These are phyloP conservation scores for Catharus ustulatus DNA, from an alignment of 2,797 vertebrate genomes.

Conservation along the genomic window DNA sequence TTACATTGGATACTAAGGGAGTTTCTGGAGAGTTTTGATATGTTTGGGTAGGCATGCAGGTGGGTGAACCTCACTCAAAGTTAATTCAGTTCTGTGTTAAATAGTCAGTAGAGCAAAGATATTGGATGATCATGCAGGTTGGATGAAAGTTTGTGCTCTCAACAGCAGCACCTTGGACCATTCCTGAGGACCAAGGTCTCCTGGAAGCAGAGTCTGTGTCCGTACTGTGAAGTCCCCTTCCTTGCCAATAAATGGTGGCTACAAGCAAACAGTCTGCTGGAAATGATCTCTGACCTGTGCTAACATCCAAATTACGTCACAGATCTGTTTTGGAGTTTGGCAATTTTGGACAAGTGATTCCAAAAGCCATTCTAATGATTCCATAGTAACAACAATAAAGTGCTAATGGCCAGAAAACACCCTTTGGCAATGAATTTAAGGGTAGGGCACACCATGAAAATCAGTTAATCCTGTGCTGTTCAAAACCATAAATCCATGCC, in stretches of 20 bases:
- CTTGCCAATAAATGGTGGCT: not conserved
- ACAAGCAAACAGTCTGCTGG: not conserved
- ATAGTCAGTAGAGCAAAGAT: not conserved
- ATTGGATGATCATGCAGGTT: not conserved
- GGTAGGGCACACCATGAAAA: not conserved
- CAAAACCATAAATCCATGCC: not conserved
- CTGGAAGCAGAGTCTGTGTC: not conserved
- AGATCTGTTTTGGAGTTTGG: not conserved
- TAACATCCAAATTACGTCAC: not conserved
- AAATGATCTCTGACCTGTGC: not conserved
- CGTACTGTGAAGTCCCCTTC: not conserved
- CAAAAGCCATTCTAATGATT: not conserved
- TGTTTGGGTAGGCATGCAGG: not conserved
- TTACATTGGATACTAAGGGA: too few relatives aligned
- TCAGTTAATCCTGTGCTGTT: not conserved
- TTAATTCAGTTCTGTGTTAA: not conserved
- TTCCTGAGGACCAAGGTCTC: not conserved
- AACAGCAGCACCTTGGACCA: not conserved
- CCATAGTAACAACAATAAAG: not conserved
- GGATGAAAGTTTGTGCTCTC: accelerated
- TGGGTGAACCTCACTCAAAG: not conserved
- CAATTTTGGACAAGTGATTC: not conserved
- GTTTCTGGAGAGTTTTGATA: not conserved
- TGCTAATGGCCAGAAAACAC: not conserved
- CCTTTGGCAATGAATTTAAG: not conserved